These are phyloP conservation scores for Eupithecia dodoneata DNA, from an alignment of 2,888 invertebrate species.

Conservation along the genomic window DNA sequence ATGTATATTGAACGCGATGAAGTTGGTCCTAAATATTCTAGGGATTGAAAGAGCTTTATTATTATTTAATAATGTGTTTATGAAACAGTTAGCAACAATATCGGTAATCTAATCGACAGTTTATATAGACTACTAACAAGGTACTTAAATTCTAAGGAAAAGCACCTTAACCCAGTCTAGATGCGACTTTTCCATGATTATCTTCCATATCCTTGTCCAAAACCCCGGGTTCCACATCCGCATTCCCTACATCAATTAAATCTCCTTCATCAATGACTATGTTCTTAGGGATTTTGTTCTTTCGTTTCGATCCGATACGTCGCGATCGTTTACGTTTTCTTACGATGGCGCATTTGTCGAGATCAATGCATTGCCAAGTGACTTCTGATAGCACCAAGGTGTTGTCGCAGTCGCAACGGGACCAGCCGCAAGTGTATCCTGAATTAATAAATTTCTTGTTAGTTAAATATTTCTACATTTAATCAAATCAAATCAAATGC, in stretches of 20 bases:
- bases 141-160: not conserved
- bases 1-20: no score
- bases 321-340: conserved; percentile 23
- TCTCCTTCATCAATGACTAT: conserved; percentile 33
- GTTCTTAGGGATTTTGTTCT: conserved; percentile 18
- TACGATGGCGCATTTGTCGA: conserved; percentile 41
- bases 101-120: not conserved
- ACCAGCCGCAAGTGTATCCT: conserved; percentile 78
- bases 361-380: conserved; percentile 49
- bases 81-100: not conserved
- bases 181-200: not conserved
- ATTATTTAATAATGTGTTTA: not conserved
- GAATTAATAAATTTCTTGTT: not conserved
- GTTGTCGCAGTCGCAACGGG: conserved; percentile 71
- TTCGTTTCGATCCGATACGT: conserved; percentile 20
- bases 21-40: not conserved
- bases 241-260: conserved; percentile 15
- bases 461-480: no score
- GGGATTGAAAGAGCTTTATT: not conserved
- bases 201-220: not conserved
- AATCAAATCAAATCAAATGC: no score
- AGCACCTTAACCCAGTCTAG: not conserved
- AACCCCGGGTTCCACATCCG: not conserved
- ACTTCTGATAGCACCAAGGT: conserved; percentile 57
- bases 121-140: not conserved